phyloP scores from a whole-genome alignment of 2,797 vertebrate species.

The Sparus aurata region DNA sequence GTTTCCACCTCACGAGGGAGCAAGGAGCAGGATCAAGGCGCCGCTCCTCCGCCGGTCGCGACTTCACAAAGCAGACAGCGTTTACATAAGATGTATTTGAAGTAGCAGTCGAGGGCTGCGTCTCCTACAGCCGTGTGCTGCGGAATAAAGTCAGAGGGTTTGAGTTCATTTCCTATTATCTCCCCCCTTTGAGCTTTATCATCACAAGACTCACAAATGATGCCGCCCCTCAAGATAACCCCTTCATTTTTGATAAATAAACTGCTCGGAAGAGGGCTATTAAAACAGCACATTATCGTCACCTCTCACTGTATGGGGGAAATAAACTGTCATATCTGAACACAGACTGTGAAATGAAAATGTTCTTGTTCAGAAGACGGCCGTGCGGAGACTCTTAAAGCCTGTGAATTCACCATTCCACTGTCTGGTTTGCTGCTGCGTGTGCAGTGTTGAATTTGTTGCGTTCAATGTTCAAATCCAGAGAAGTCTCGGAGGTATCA shows the following conservation, averaged over 20 bases:
- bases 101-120: neutral
- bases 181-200: conserved; percentile 31
- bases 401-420: conserved; percentile 10
- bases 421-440: conserved; percentile 15
- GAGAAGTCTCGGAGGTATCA: no score
- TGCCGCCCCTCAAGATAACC: conserved; percentile 40
- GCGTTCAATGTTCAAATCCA: no score
- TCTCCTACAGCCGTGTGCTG: conserved; percentile 10
- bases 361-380: conserved; percentile 28
- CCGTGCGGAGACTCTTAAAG: conserved; percentile 23
- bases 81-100: neutral
- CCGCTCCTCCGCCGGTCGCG: conserved; percentile 12
- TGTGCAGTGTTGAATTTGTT: no score
- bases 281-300: conserved; percentile 63
- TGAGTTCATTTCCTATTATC: conserved; percentile 24
- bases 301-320: conserved; percentile 49
- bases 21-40: conserved; percentile 42
- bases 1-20: conserved; percentile 35
- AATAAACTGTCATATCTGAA: conserved; percentile 53
- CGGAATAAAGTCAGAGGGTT: conserved; percentile 6
- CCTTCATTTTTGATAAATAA: conserved; percentile 50
- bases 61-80: conserved; percentile 28
- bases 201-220: conserved; percentile 30
- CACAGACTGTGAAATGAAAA: conserved; percentile 68
- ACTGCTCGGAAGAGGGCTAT: conserved; percentile 32